Percentiles rank a stretch among this genome's conserved stretches.
Evolutionary conservation across 1,140 invertebrate species (phyloP).

Genomic region (Melanaphis sacchari): DNA sequence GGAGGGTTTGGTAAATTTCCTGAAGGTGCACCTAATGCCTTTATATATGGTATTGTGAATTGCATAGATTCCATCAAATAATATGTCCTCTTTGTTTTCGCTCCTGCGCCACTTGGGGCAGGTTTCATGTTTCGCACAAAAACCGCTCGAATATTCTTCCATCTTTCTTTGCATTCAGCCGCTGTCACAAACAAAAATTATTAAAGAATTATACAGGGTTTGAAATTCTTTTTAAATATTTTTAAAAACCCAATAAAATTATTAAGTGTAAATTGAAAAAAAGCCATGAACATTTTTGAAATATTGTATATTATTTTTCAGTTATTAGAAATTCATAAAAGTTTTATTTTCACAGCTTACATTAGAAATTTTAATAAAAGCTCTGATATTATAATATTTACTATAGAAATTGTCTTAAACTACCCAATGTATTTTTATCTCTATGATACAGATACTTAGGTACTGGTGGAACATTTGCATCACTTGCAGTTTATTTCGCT

Average conservation of each 20-base stretch:
- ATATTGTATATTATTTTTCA: too few relatives aligned
- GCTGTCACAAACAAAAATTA: not conserved
- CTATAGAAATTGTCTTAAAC: not conserved
- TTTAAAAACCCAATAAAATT: too few relatives aligned
- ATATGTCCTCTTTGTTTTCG: not conserved
- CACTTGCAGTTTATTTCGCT: not conserved
- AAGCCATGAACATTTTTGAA: too few relatives aligned
- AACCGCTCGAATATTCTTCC: not conserved
- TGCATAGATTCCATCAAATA: not conserved
- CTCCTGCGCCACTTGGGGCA: not conserved
- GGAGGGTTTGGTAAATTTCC: not conserved
- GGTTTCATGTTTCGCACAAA: not conserved
- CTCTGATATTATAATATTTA: too few relatives aligned
- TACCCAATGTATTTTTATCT: not conserved
- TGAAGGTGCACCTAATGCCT: not conserved
- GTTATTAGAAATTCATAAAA: too few relatives aligned
- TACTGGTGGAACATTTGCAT: constrained; percentile 12
- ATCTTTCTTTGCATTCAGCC: not conserved
- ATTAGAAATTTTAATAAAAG: too few relatives aligned
- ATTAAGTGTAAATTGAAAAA: too few relatives aligned
- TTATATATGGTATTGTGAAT: not conserved
- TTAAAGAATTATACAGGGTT: not conserved
- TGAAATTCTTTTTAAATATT: too few relatives aligned
- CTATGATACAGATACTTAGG: constrained; percentile 1
- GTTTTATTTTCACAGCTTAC: too few relatives aligned